Evolutionary conservation across 2,888 invertebrate genomes (phyloP), one percentile per base, ranked within the genome.

Genomic region (Sarcophaga subvicina): DNA sequence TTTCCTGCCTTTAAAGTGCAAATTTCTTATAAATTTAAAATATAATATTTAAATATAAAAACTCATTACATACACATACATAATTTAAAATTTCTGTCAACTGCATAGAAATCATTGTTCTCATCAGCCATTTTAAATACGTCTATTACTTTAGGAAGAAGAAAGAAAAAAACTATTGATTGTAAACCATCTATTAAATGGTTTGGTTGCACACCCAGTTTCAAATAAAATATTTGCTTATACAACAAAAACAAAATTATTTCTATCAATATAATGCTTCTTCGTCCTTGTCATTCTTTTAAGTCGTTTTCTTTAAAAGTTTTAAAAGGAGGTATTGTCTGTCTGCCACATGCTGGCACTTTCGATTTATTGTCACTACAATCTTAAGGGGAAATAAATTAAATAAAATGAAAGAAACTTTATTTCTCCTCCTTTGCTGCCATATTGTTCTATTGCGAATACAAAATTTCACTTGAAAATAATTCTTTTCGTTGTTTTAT

Each of bases 291-390:
- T 37, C 60, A 64, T 66, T 83, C 54, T 25, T 66, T 60, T 17
- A 64, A 45, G 60, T 73, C 12, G 14, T 67, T 59, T n/a, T 63
- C 10, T 80, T 71, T 80, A 47, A 20, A 54, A 17, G 12, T 70
- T 73, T 59, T 62, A 62, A 62, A 10, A 5, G 14, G 22, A 66
- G n/a, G 20, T 17, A 54, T 17, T 59, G 66, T 64, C 25, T 20
- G n/a, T 59, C 54, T 4, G 25, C 27, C 17, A 27, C 4, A n/a
- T n/a, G 17, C 54, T 14, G 54, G 17, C 20, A 47, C 5, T 47
- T 66, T 66, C 76, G 59, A 76, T 76, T 76, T 76, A 54, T 54
- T 76, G 54, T 27, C 76, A 37, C 27, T 66, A 54, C 14, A 54
- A 17, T 54, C 17, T 54, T 54, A 17, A 54, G 17, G 54, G 14